Base-by-base conservation (phyloP, 1,140 invertebrate genomes). In the Stegodyphus mimosarum region DNA sequence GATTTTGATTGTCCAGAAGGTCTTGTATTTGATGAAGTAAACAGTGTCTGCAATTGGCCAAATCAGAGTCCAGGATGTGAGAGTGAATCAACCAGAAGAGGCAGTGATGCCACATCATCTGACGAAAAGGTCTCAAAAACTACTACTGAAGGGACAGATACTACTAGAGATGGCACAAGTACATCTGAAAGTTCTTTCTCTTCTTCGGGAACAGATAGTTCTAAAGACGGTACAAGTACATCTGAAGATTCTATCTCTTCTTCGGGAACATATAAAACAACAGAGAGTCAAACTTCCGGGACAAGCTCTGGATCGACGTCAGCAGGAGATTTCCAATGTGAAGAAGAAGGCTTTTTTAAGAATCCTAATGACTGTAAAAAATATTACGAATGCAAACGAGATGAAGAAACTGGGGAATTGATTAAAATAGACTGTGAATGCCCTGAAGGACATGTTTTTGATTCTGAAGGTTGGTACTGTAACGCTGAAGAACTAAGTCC, bases 401-500 rank as follows among this genome's bases (percentile, higher is more conserved):
- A 90, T 88, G 89, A 93, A 87, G 93, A 92, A 3, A 91, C 93
- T 81, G 84, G 85, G 2, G 81, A 85, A 70, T 93, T 92, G 87
- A 92, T 92, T 63, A 90, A 93, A 11, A 90, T 89, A 74, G 88
- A 89, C 11, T 91, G 90, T 81, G 88, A 89, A 49, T 91, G 90
- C 77, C 89, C 88, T 2, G 87, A 83, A 33, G 90, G 90, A 6
- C 89, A 89, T 2, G 88, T 90, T 49, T 91, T 90, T 75, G 90
- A 91, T 75, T 89, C 90, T 18, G 79, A 88, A 15, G 73, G 89
- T 1, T 87, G 87, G 69, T 86, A 88, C 10, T 89, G 88, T 66
- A 89, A 88, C 67, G 87, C 88, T 66, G 86, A 88, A n/a, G 86
- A 94, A 0, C 92, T 94, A 89, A 93, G 64, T 94, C 94, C 88